Conservation (phyloP, 2,888 invertebrate genomes). For the Cyclophora punctaria region DNA sequence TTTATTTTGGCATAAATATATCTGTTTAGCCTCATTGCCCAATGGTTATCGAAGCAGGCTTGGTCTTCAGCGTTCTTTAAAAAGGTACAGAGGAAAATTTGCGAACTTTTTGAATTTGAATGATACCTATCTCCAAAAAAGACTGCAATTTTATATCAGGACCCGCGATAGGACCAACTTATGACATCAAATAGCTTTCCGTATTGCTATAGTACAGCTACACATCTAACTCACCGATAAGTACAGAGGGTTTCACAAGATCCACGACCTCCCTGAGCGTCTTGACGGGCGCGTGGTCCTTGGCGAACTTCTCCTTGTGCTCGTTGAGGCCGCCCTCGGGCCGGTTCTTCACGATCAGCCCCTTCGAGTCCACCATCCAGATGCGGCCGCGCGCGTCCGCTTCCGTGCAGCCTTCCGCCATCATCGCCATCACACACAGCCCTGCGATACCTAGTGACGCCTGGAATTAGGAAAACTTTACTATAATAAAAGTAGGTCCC, state of each 20-base stretch:
- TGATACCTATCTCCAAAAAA: no score
- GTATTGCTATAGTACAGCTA: no score
- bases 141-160: no score
- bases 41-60: no score
- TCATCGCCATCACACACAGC: slow-evolving; percentile 94
- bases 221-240: slow-evolving; percentile 81
- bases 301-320: slow-evolving; percentile 89
- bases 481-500: no score
- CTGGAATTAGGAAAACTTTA: slow-evolving; percentile 44
- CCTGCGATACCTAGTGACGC: slow-evolving; percentile 95
- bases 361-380: slow-evolving; percentile 97
- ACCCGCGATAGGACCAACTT: no score
- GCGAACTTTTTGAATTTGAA: no score
- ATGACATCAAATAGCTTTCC: no score
- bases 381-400: slow-evolving; percentile 87
- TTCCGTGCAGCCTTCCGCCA: slow-evolving; percentile 84
- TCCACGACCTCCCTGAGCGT: slow-evolving; percentile 88
- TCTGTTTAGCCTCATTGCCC: no score
- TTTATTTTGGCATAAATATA: no score
- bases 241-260: slow-evolving; percentile 87
- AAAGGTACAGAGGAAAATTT: no score
- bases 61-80: no score
- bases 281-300: slow-evolving; percentile 83
- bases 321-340: slow-evolving; percentile 86
- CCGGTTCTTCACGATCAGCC: slow-evolving; percentile 90